Evolutionary conservation across 1,140 invertebrate species (phyloP), one percentile per base, ranked within the genome.

Genomic region (Micrasema minimum): DNA sequence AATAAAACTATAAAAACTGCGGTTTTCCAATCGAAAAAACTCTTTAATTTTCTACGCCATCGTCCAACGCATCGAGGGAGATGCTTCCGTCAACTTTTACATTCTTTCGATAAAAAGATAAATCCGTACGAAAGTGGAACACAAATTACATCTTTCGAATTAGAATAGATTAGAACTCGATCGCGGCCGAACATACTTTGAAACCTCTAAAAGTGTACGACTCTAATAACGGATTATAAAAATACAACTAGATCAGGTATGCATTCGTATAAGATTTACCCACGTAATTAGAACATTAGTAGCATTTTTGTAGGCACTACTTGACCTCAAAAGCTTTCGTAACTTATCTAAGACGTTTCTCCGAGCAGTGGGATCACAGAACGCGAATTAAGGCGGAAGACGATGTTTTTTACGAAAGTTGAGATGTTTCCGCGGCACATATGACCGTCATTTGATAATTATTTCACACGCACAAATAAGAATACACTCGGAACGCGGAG

Each of bases 51-150:
- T 45, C 51, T 55, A 68, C 51, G 66, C 20, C 51, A 57, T 57
- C 51, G 23, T 43, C 65, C 46, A 51, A 53, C 66, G 51, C 66
- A 55, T 45, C 66, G 3, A 37, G 50, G 66, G 66, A 68, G 66
- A 68, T 57, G n/a, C 41, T 68, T 72, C 71, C 71, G 71, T 72
- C 71, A 66, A 68, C 71, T 72, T 68, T 72, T 72, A 72, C 71
- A 72, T 72, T 67, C 71, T 72, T 72, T 72, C 65, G 66, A 72
- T 72, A 72, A 72, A 68, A 62, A n/a, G n/a, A n/a, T 62, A 68
- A 43, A 68, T 72, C 48, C 55, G 61, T 66, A 48, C 41, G 71
- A 72, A 72, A 72, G 65, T 68, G 57, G 71, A 66, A 23, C 71
- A 72, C 62, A 37, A 55, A 65, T 53, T 43, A 59, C 59, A 41